Evolutionary conservation across 2,113 vertebrate species (phyloP).

Genomic region (Ochotona princeps): DNA sequence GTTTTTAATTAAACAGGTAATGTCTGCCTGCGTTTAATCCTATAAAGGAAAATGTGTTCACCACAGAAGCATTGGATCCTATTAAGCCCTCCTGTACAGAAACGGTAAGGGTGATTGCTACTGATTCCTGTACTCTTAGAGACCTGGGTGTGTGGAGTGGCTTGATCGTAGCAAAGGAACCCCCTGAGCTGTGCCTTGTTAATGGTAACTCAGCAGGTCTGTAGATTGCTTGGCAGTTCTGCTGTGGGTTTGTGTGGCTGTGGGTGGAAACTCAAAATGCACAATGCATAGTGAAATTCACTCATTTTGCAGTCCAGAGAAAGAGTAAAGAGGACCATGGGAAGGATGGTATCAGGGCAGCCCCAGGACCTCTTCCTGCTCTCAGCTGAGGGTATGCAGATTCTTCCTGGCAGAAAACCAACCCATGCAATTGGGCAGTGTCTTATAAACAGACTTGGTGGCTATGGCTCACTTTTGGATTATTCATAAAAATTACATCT

Average conservation of each 20-base stretch:
- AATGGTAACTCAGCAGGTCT: conserved; percentile 66
- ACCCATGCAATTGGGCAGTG: rapidly evolving
- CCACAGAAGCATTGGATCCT: conserved; percentile 81
- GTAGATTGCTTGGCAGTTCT: conserved; percentile 50
- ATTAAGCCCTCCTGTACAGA: conserved; percentile 82
- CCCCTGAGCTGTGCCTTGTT: conserved; percentile 79
- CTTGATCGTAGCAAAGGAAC: conserved; percentile 83
- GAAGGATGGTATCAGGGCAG: rapidly evolving
- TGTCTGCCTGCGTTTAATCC: conserved; percentile 81
- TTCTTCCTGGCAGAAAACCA: background rate
- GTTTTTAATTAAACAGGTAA: conserved; percentile 89
- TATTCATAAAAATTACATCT: background rate
- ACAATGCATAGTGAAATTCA: rapidly evolving
- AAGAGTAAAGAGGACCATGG: rapidly evolving
- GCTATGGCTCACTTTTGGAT: background rate
- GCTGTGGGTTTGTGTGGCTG: background rate
- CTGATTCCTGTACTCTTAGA: conserved; percentile 86
- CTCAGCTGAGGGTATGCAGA: background rate
- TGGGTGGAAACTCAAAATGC: background rate
- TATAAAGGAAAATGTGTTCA: conserved; percentile 86
- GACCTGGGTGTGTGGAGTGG: conserved; percentile 74
- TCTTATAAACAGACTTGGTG: background rate
- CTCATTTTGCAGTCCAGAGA: background rate
- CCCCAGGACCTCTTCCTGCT: background rate
- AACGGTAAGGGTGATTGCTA: conserved; percentile 84